Evolutionary conservation across 1,140 invertebrate genomes (phyloP).

Genomic region (Vanessa atalanta): DNA sequence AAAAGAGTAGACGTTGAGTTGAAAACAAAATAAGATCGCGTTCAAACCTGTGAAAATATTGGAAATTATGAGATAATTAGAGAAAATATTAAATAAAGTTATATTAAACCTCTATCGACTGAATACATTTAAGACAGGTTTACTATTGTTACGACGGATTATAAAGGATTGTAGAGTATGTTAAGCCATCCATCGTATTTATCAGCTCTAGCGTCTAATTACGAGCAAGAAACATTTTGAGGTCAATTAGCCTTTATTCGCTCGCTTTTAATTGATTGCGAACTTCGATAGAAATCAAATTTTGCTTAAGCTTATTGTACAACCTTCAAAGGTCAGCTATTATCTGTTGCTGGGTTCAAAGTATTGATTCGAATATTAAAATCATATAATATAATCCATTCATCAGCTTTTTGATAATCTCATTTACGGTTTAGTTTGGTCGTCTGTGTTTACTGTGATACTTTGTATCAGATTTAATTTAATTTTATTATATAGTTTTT

Average conservation of each 20-base stretch:
- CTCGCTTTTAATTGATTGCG: not conserved
- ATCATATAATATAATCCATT: not conserved
- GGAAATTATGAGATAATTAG: too few species aligned
- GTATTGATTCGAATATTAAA: not conserved
- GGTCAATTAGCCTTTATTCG: constrained; percentile 10
- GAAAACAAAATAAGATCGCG: too few species aligned
- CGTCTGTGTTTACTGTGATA: too few species aligned
- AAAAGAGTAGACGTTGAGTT: too few species aligned
- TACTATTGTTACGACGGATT: not conserved
- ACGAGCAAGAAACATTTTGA: not conserved
- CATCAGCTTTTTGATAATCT: not conserved
- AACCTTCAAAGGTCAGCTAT: not conserved
- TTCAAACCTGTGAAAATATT: too few species aligned
- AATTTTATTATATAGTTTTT: too few species aligned
- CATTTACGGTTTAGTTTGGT: too few species aligned
- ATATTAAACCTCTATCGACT: not conserved
- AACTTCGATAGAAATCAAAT: not conserved
- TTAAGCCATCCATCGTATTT: not conserved
- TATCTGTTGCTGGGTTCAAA: not conserved
- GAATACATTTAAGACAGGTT: not conserved
- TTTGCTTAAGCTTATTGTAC: not conserved
- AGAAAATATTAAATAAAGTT: not conserved
- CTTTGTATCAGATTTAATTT: too few species aligned
- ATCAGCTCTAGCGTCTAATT: not conserved
- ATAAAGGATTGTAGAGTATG: not conserved